Evolutionary conservation across 2,888 invertebrate species (phyloP), one percentile per base, ranked within the genome.

Genomic region (Alloplasta piceator): DNA sequence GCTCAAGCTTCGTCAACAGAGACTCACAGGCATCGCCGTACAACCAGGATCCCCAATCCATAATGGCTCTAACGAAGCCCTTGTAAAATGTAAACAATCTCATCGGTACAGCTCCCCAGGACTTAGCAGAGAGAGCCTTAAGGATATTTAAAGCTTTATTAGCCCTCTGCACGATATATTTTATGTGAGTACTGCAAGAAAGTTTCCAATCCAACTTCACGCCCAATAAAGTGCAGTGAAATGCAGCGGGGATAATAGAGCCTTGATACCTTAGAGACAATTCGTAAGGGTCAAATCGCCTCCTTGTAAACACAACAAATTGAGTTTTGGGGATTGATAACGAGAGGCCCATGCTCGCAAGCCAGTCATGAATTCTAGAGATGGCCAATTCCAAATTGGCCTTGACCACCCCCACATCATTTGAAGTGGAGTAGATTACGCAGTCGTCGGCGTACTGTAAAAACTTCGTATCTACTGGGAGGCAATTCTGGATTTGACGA

Each of bases 41-140:
- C 7, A 52, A 50, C 38, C 36, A 41, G 6, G 60, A 76, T 6
- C 76, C 75, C 76, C 76, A 76, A 10, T 76, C 76, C 3, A 63
- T 4, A 6, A 50, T 68, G 3, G 60, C 60, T 60, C 68, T 75
- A 7, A 61, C 41, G 9, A 75, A 48, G 4, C 67, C 75, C 12
- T 75, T 67, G 12, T 67, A 75, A 0, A 67, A 1, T 0, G 6
- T 14, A 12, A 68, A 7, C 6, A 68, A 5, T 6, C 36, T 68
- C 2, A 26, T n/a, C 4, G 56, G 58, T 1, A 46, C 43, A 9
- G 68, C 56, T 10, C 68, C 68, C 68, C 56, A 70, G 1, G 4
- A 46, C 1, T 46, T 16, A 2, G n/a, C 68, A 2, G 56, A 26
- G 14, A 56, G 9, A 16, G 43, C 56, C 67, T 67, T 75, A 4